Conservation (phyloP, 2,888 invertebrate genomes). For the Papilio protenor region DNA sequence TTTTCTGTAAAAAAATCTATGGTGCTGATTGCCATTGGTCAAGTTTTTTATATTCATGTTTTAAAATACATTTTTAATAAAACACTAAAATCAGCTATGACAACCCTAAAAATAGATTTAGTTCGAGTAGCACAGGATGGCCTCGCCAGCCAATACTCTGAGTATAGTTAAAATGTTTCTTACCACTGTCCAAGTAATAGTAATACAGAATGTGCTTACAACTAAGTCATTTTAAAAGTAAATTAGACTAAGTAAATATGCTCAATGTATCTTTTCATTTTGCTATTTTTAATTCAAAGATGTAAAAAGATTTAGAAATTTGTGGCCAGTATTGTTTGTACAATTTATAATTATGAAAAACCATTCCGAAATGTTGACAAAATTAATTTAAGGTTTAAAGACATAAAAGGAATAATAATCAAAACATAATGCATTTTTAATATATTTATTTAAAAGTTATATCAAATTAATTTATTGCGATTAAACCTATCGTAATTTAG, state of each 20-base stretch:
- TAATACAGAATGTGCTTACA: not conserved
- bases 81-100: too few species aligned
- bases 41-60: not conserved
- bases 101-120: too few species aligned
- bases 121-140: too few species aligned
- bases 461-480: slow-evolving; percentile 31
- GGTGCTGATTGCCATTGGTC: not conserved
- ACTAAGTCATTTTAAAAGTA: not conserved
- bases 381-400: not conserved
- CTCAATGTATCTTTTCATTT: not conserved
- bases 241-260: not conserved
- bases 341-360: not conserved
- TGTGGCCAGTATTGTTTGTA: slow-evolving; percentile 12
- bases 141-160: too few species aligned
- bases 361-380: not conserved
- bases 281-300: not conserved
- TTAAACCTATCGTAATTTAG: slow-evolving; percentile 4
- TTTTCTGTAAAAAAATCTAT: not conserved
- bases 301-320: not conserved
- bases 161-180: too few species aligned
- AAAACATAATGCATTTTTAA: not conserved
- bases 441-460: too few species aligned
- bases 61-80: not conserved
- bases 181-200: too few species aligned
- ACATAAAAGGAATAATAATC: not conserved